phyloP scores from a whole-genome alignment of 2,888 invertebrate species.

The Phaedon cochleariae region DNA sequence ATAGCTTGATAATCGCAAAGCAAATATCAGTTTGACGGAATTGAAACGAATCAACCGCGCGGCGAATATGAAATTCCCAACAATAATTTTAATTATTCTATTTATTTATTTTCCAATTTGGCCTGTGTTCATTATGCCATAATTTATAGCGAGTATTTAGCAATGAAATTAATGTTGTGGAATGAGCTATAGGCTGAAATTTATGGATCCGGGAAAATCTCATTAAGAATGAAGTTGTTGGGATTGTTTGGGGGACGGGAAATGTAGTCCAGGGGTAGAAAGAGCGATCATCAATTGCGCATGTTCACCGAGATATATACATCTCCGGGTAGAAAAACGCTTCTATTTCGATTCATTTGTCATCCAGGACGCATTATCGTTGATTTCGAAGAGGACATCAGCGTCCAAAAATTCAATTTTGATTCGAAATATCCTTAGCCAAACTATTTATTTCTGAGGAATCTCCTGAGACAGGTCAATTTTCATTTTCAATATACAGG shows the following conservation, averaged over 20 bases:
- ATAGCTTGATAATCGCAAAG: neutral
- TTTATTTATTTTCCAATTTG: constrained; percentile 61
- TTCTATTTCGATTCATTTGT: neutral
- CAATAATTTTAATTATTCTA: constrained; percentile 56
- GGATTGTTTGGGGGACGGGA: constrained; percentile 55
- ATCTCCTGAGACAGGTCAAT: too few species aligned
- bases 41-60: constrained; percentile 22
- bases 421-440: too few species aligned
- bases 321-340: neutral
- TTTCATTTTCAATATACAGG: too few species aligned
- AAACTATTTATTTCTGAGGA: too few species aligned
- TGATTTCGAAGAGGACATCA: too few species aligned
- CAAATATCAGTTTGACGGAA: constrained; percentile 22
- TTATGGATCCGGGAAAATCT: constrained; percentile 65
- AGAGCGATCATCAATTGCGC: neutral
- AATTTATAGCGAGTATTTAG: constrained; percentile 64
- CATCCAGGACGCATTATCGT: neutral
- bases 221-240: constrained; percentile 65
- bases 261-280: constrained; percentile 28
- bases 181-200: constrained; percentile 64
- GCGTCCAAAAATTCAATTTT: too few species aligned
- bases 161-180: constrained; percentile 65
- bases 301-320: neutral
- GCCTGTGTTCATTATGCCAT: constrained; percentile 63
- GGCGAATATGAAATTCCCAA: constrained; percentile 39